These are phyloP conservation scores for Epistrophella euchroma DNA, from an alignment of 2,888 invertebrate genomes.

Conservation along the genomic window DNA sequence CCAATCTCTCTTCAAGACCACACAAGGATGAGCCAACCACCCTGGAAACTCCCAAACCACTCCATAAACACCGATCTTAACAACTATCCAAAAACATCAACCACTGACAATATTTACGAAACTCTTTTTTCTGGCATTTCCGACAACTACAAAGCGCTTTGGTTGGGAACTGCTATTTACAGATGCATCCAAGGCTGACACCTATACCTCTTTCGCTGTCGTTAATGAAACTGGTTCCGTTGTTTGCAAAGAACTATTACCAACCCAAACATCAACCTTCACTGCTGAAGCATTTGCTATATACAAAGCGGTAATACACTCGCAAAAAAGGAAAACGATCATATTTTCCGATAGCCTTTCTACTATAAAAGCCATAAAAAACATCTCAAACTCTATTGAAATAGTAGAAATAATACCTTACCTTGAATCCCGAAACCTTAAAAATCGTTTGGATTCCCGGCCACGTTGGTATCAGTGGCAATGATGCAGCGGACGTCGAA, in stretches of 20 bases:
- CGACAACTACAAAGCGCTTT: not conserved
- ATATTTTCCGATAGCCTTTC: slow-evolving; percentile 33
- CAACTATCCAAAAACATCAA: slow-evolving; percentile 28
- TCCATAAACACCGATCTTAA: slow-evolving; percentile 17
- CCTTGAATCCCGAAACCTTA: not conserved
- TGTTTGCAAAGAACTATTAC: not conserved
- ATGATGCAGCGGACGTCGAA: no score
- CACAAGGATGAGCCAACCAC: slow-evolving; percentile 13
- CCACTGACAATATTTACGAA: slow-evolving; percentile 22
- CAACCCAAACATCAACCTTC: not conserved
- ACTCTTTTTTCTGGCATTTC: slow-evolving; percentile 7
- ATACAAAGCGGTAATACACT: slow-evolving; percentile 4
- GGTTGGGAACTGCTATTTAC: slow-evolving; percentile 9
- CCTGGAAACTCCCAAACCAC: not conserved
- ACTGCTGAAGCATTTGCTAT: slow-evolving; percentile 11
- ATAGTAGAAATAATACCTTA: slow-evolving; percentile 25
- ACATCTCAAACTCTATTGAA: slow-evolving; percentile 1
- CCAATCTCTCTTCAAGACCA: slow-evolving; percentile 3
- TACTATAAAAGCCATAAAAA: slow-evolving; percentile 6
- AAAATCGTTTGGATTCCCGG: slow-evolving; percentile 31
- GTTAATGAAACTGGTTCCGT: not conserved
- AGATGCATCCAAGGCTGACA: slow-evolving; percentile 26
- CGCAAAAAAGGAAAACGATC: slow-evolving; percentile 4
- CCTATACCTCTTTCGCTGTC: slow-evolving; percentile 5
- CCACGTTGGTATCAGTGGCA: no score